Evolutionary conservation across 2,113 vertebrate species (phyloP).

Genomic region (Numenius arquata): DNA sequence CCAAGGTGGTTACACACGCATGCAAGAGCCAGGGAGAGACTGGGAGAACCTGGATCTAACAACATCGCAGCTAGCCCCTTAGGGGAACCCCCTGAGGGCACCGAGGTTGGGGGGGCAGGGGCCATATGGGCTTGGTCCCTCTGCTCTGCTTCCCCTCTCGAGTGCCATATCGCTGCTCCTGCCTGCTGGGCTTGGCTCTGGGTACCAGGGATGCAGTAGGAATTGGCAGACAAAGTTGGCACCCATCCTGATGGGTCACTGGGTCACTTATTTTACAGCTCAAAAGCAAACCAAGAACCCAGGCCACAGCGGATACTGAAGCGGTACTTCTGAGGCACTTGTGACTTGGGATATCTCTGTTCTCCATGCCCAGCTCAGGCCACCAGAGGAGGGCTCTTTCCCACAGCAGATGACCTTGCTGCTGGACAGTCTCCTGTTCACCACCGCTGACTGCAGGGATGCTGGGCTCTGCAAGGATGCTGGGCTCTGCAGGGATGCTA

Average conservation of each 20-base stretch:
- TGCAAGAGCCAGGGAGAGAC: not conserved
- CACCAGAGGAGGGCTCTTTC: accelerated
- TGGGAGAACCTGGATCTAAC: not conserved
- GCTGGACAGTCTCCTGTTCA: not conserved
- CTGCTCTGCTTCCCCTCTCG: not conserved
- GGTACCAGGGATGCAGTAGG: not conserved
- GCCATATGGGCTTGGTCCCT: not conserved
- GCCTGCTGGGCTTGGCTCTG: not conserved
- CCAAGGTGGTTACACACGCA: not conserved
- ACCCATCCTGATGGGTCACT: not conserved
- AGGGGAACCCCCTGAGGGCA: not conserved
- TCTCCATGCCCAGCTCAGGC: not conserved
- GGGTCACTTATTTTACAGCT: not conserved
- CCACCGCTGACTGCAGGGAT: not conserved
- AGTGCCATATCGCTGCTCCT: not conserved
- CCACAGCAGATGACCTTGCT: not conserved
- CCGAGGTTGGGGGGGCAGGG: accelerated
- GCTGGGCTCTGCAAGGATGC: not conserved
- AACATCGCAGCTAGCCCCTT: not conserved
- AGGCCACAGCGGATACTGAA: not conserved
- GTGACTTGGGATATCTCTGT: not conserved
- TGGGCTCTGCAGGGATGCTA: not conserved
- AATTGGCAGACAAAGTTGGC: not conserved
- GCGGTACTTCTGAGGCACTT: not conserved
- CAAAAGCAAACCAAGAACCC: not conserved